Percentiles rank a stretch among this genome's conserved stretches.
phyloP scores from a whole-genome alignment of 2,797 vertebrate species.

The Aplochiton taeniatus region DNA sequence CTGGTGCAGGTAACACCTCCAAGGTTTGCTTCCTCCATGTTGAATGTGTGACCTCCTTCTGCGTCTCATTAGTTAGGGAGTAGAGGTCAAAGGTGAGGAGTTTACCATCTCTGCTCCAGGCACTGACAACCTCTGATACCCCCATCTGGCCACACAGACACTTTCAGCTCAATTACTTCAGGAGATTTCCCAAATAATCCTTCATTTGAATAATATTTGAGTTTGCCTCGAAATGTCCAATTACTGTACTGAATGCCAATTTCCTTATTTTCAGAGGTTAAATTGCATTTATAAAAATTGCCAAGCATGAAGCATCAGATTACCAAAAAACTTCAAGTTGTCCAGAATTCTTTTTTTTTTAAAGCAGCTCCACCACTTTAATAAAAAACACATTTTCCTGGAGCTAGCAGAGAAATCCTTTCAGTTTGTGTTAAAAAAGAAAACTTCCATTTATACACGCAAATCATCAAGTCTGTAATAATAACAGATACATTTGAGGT shows the following conservation, averaged over 20 bases:
- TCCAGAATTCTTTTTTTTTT: slow-evolving; percentile 27
- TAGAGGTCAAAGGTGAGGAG: slow-evolving; percentile 52
- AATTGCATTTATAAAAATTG: slow-evolving; percentile 40
- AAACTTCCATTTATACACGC: slow-evolving; percentile 51
- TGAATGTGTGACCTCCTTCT: neutral
- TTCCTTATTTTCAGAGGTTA: slow-evolving; percentile 34
- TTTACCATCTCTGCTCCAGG: slow-evolving; percentile 52
- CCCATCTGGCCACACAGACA: slow-evolving; percentile 37
- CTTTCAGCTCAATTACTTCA: slow-evolving; percentile 56
- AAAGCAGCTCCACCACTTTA: slow-evolving; percentile 42
- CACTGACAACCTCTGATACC: slow-evolving; percentile 63
- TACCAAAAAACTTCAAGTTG: slow-evolving; percentile 28
- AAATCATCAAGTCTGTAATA: slow-evolving; percentile 67
- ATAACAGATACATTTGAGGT: slow-evolving; percentile 65
- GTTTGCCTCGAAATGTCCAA: slow-evolving; percentile 43
- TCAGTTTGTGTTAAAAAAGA: slow-evolving; percentile 30
- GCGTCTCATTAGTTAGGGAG: slow-evolving; percentile 52
- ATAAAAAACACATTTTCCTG: slow-evolving; percentile 55
- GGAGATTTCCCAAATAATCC: slow-evolving; percentile 56
- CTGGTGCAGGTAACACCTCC: slow-evolving; percentile 38
- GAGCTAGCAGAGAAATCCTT: slow-evolving; percentile 49
- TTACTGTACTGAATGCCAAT: slow-evolving; percentile 37
- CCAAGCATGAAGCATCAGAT: slow-evolving; percentile 25
- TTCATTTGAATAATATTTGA: slow-evolving; percentile 51
- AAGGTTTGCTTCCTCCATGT: too few species aligned